A percentile compares a stretch with the other conserved stretches of the same genome.
phyloP scores from a whole-genome alignment of 2,113 vertebrate species.

The Xenopus laevis region DNA sequence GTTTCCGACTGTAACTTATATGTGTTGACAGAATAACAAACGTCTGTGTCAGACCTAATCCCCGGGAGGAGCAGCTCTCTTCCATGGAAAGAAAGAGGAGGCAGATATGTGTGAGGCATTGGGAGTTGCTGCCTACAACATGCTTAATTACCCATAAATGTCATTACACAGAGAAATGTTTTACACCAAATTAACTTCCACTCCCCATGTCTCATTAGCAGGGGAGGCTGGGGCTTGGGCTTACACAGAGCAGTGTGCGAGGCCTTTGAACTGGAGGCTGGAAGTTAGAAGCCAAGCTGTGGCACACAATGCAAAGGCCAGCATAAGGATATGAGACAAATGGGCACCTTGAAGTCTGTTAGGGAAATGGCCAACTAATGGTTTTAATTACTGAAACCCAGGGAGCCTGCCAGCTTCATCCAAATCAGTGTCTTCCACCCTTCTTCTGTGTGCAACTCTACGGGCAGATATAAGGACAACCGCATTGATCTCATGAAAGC shows the following conservation, averaged over 20 bases:
- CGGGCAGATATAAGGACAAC: too few species aligned
- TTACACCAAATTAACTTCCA: conserved; percentile 77
- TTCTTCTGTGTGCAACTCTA: too few species aligned
- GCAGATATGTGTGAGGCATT: conserved; percentile 59
- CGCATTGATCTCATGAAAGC: too few species aligned
- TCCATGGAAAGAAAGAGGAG: conserved; percentile 13
- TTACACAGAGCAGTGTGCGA: conserved; percentile 56
- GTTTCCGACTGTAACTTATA: too few species aligned
- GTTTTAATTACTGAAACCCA: background rate
- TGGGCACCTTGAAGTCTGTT: background rate
- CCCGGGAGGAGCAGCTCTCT: conserved; percentile 53
- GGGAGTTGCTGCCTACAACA: conserved; percentile 50
- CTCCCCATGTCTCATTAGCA: conserved; percentile 71
- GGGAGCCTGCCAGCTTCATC: background rate
- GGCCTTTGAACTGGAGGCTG: conserved; percentile 52
- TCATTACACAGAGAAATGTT: conserved; percentile 77
- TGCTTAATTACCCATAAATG: conserved; percentile 77
- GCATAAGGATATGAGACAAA: background rate
- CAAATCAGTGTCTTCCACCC: background rate
- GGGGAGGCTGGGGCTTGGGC: conserved; percentile 59
- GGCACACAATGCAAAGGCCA: conserved; percentile 7
- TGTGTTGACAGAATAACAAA: too few species aligned
- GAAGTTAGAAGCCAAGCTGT: conserved; percentile 24
- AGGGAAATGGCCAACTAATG: background rate
- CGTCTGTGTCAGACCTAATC: conserved; percentile 31